These are phyloP conservation scores for Taenaris catops DNA, from an alignment of 2,888 invertebrate genomes.

Conservation along the genomic window DNA sequence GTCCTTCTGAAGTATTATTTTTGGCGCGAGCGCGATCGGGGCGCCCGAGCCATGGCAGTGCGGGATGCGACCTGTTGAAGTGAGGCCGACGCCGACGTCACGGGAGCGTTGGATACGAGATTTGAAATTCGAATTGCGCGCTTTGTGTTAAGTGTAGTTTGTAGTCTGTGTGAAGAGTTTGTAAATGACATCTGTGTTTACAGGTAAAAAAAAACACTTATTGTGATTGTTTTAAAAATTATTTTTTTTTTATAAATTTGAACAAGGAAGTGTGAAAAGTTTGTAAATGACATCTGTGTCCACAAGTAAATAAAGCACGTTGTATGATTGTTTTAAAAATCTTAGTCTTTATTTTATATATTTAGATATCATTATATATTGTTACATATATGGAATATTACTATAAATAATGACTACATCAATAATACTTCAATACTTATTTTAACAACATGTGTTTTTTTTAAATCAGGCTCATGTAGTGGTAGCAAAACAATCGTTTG, in stretches of 20 bases:
- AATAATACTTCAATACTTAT: no score
- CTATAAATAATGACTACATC: no score
- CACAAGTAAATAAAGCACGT: no score
- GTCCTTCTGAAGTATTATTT: slow-evolving; percentile 72
- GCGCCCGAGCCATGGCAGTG: slow-evolving; percentile 55
- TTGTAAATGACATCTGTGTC: slow-evolving; percentile 2
- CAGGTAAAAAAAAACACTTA: no score
- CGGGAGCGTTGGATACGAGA: slow-evolving; percentile 37
- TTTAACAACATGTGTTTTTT: no score
- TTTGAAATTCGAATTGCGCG: slow-evolving; percentile 24
- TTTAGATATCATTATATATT: no score
- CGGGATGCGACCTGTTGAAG: slow-evolving; percentile 75
- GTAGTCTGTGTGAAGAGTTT: slow-evolving; percentile 1
- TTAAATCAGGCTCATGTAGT: no score
- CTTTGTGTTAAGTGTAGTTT: slow-evolving; percentile 21
- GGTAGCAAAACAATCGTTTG: slow-evolving; percentile 12
- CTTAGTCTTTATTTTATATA: no score
- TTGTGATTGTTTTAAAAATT: no score
- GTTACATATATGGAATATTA: no score
- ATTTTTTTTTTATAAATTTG: no score
- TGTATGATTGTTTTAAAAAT: no score
- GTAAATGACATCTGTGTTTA: slow-evolving; percentile 5
- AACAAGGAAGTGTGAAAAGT: slow-evolving; percentile 1
- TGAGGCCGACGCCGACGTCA: slow-evolving; percentile 51
- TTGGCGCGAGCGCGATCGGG: slow-evolving; percentile 71